Conservation (phyloP, 2,797 vertebrate species). For the Mastacembelus armatus region DNA sequence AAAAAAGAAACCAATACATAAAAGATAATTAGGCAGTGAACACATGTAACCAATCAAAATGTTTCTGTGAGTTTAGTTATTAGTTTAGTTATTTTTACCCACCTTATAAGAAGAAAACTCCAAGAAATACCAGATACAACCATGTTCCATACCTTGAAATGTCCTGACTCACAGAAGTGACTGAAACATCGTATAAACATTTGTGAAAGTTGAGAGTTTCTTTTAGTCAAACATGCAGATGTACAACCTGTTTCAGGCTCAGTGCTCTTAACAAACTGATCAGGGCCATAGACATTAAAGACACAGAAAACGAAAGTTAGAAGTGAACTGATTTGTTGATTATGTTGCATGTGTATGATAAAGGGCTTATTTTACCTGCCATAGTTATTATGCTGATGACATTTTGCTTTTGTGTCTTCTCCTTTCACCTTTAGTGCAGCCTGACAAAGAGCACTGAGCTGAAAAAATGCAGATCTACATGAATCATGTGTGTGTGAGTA, state of each 20-base stretch:
- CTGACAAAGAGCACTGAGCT: not conserved
- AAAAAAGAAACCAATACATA: conserved; percentile 75
- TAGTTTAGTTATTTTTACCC: conserved; percentile 69
- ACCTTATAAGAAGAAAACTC: conserved; percentile 31
- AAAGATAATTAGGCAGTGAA: conserved; percentile 81
- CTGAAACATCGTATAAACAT: too few species aligned
- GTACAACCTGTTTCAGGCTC: too few species aligned
- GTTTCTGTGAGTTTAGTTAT: conserved; percentile 69
- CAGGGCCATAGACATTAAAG: too few species aligned
- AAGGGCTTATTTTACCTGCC: too few species aligned
- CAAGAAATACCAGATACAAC: conserved; percentile 29
- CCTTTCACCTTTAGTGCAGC: not conserved
- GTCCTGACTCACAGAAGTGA: not conserved
- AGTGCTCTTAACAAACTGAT: too few species aligned
- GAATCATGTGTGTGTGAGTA: not conserved
- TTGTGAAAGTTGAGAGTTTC: too few species aligned
- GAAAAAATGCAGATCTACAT: not conserved
- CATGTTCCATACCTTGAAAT: conserved; percentile 27
- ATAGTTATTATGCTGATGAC: not conserved
- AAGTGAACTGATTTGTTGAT: too few species aligned
- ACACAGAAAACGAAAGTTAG: too few species aligned
- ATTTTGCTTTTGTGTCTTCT: not conserved
- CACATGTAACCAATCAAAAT: conserved; percentile 77
- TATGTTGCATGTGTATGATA: too few species aligned
- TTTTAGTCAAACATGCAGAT: too few species aligned